Evolutionary conservation across 2,888 invertebrate species (phyloP), one percentile per base, ranked within the genome.

Genomic region (Eupsilia transversa): DNA sequence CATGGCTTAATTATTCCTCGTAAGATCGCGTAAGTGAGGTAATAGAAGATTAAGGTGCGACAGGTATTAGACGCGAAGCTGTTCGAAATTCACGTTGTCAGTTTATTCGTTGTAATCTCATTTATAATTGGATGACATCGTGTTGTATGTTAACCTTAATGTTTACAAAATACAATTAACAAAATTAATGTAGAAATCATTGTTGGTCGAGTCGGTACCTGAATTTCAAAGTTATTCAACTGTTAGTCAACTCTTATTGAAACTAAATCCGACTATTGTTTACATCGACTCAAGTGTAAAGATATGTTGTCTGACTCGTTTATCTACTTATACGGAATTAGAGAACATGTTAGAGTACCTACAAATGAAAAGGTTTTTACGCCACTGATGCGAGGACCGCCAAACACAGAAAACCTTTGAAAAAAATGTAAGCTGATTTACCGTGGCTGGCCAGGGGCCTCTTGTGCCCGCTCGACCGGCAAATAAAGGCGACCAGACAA

Each of bases 401-500:
- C 94, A 95, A 95, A 95, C 93, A 92, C 94, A 95, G 94, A 93
- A 92, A 94, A 92, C 94, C 94, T 94, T 96, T 94, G 94, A 94
- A 95, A 95, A 80, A 95, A 95, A 94, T 94, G 93, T 95, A 95
- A 95, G 95, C 95, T 95, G 95, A 95, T 96, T 95, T 96, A 95
- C 94, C 93, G 95, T 92, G 90, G 92, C 93, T 89, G 92, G 91
- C 90, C 91, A 92, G 91, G 89, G 92, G 91, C 91, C 93, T 93
- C 93, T 93, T 91, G 92, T 92, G 93, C 86, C 89, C 94, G 90
- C 92, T 94, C 94, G 93, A 90, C 95, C 95, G 94, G 93, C 94
- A 96, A 96, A 95, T 95, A 96, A 95, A 96, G 94, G 94, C 94
- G 93, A 94, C 94, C 94, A 95, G 95, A 95, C 95, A 95, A 96